Percentiles rank a stretch among this genome's conserved stretches.
These are phyloP conservation scores for Vanessa atalanta DNA, from an alignment of 1,140 invertebrate genomes.

Conservation along the genomic window DNA sequence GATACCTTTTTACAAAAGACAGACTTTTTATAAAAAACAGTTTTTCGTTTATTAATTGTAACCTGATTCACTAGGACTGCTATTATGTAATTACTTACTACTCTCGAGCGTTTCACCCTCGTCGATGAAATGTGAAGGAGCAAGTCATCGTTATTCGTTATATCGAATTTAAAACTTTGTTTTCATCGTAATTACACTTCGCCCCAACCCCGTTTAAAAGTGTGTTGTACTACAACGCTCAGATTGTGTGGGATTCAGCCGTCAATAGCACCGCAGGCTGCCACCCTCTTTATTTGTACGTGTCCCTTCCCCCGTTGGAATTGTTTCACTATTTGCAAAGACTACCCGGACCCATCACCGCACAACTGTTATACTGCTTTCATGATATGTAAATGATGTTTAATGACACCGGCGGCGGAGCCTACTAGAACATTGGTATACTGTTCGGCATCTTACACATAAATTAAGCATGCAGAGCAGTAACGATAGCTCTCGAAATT, in stretches of 20 bases:
- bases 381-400: conserved; percentile 30
- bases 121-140: conserved; percentile 9
- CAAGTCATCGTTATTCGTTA: conserved; percentile 28
- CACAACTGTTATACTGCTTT: conserved; percentile 34
- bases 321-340: conserved; percentile 34
- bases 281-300: conserved; percentile 32
- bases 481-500: conserved; percentile 64
- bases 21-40: neutral
- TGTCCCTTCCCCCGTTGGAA: conserved; percentile 28
- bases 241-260: conserved; percentile 33
- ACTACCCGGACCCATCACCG: conserved; percentile 27
- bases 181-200: conserved; percentile 36
- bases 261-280: conserved; percentile 23
- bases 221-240: conserved; percentile 27
- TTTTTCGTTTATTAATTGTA: conserved; percentile 5
- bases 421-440: neutral
- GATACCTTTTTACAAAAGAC: conserved; percentile 3
- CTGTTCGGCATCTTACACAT: conserved; percentile 5
- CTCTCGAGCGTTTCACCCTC: conserved; percentile 13
- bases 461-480: conserved; percentile 27
- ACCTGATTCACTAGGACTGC: neutral
- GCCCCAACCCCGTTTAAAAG: conserved; percentile 26
- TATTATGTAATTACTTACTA: conserved; percentile 2
- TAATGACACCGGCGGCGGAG: conserved; percentile 14
- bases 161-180: conserved; percentile 33